These are phyloP conservation scores for Caenorhabditis angaria DNA, from an alignment of 2,888 invertebrate genomes.

Conservation along the genomic window DNA sequence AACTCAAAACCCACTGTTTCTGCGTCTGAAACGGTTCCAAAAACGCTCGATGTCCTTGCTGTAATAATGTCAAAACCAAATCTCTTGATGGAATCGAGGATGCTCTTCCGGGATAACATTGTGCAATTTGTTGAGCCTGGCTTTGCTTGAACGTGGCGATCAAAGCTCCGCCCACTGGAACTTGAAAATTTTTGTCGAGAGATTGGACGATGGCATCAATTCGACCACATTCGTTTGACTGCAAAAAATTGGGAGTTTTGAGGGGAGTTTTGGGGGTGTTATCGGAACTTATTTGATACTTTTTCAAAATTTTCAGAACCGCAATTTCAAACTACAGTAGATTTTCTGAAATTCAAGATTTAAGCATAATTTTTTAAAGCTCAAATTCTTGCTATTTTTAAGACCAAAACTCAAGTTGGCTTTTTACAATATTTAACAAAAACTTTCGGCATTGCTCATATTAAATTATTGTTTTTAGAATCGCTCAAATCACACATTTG, in stretches of 20 bases:
- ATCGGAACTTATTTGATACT: too few relatives aligned
- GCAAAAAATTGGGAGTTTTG: slow-evolving; percentile 27
- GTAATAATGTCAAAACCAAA: slow-evolving; percentile 57
- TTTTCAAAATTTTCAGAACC: too few relatives aligned
- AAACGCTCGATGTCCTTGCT: slow-evolving; percentile 51
- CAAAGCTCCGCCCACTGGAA: slow-evolving; percentile 85
- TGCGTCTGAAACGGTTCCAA: slow-evolving; percentile 43
- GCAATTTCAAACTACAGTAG: too few relatives aligned
- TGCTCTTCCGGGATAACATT: slow-evolving; percentile 79
- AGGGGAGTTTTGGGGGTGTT: too few relatives aligned
- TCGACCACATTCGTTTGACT: slow-evolving; percentile 77
- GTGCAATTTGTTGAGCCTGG: slow-evolving; percentile 78
- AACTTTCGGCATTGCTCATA: too few relatives aligned
- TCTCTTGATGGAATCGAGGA: slow-evolving; percentile 60
- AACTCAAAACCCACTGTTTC: slow-evolving; percentile 41
- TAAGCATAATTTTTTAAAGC: too few relatives aligned
- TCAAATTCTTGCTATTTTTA: too few relatives aligned
- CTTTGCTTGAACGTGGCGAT: slow-evolving; percentile 80
- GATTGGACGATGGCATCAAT: slow-evolving; percentile 85
- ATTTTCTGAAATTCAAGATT: too few relatives aligned
- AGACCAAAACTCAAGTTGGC: too few relatives aligned
- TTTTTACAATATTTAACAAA: too few relatives aligned
- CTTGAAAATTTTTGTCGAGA: slow-evolving; percentile 83
- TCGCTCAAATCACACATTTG: too few relatives aligned
- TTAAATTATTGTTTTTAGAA: too few relatives aligned